phyloP scores from a whole-genome alignment of 2,888 invertebrate genomes.

The Agelastica alni region DNA sequence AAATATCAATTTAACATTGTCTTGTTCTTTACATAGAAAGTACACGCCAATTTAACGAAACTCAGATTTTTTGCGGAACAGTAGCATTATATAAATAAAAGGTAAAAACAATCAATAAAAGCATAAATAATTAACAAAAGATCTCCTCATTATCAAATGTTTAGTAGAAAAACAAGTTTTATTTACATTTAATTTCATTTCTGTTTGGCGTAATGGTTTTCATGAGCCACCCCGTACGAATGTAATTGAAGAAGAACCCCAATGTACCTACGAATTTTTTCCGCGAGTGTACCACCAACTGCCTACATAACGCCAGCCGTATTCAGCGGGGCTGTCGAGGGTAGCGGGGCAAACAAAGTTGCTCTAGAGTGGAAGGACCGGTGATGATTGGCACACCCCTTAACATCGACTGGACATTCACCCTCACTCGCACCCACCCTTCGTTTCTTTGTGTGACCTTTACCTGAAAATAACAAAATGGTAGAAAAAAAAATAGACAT shows the following conservation, averaged over 20 bases:
- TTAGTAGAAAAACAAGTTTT: too few relatives aligned
- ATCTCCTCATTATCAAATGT: too few relatives aligned
- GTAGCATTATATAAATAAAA: too few relatives aligned
- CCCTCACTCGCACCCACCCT: slow-evolving; percentile 38
- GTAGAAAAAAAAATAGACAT: slow-evolving; percentile 29
- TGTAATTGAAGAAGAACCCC: slow-evolving; percentile 1
- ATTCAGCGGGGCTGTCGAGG: not conserved
- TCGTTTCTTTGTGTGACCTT: slow-evolving; percentile 29
- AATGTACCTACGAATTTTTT: slow-evolving; percentile 14
- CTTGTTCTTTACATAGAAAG: too few relatives aligned
- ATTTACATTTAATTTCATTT: too few relatives aligned
- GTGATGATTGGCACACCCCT: slow-evolving; percentile 50
- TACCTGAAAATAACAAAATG: slow-evolving; percentile 44
- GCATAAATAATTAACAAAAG: too few relatives aligned
- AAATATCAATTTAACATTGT: too few relatives aligned
- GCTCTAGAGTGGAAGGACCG: slow-evolving; percentile 37
- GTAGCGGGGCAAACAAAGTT: slow-evolving; percentile 26
- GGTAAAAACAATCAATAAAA: too few relatives aligned
- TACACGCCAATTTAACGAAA: too few relatives aligned
- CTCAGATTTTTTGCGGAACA: too few relatives aligned
- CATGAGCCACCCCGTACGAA: slow-evolving; percentile 14
- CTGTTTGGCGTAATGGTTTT: too few relatives aligned
- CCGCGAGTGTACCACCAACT: slow-evolving; percentile 20
- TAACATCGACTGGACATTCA: slow-evolving; percentile 48
- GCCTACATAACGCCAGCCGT: slow-evolving; percentile 16